Conservation (phyloP, 2,888 invertebrate species). For the Nymphalis polychloros region DNA sequence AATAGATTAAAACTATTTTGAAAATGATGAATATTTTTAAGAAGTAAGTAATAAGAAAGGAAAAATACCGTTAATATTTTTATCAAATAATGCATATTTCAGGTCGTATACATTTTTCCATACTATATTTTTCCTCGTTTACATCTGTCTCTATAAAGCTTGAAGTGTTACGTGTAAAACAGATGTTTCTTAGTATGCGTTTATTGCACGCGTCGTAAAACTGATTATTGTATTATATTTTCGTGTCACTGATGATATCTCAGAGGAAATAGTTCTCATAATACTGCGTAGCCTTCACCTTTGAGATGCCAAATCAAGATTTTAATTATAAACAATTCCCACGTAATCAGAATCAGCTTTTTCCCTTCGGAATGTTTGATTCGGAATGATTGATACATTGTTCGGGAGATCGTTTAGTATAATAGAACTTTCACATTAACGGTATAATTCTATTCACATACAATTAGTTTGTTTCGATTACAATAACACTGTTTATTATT, state of each 20-base stretch:
- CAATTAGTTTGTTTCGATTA: constrained; percentile 8
- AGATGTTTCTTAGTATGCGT: constrained; percentile 10
- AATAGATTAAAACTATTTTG: too few relatives aligned
- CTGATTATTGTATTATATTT: constrained; percentile 12
- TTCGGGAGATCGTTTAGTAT: constrained; percentile 4
- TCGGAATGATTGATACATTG: constrained; percentile 14
- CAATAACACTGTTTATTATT: neutral
- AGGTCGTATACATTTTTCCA: too few relatives aligned
- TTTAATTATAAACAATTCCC: constrained; percentile 20
- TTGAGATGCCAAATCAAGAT: constrained; percentile 16
- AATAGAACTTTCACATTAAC: constrained; percentile 15
- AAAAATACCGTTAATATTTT: too few relatives aligned
- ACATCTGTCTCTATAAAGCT: too few relatives aligned
- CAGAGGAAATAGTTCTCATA: constrained; percentile 15
- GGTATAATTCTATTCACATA: neutral
- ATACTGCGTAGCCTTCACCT: constrained; percentile 27
- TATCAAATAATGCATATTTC: too few relatives aligned
- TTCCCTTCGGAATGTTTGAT: constrained; percentile 17
- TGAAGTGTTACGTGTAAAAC: too few relatives aligned
- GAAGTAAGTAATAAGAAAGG: too few relatives aligned
- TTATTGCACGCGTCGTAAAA: constrained; percentile 17
- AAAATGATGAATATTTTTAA: too few relatives aligned
- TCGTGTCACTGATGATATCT: constrained; percentile 24
- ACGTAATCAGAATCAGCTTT: constrained; percentile 5
- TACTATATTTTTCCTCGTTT: too few relatives aligned